Base-by-base conservation (phyloP, 2,113 vertebrate species). In the Triplophysa dalaica region DNA sequence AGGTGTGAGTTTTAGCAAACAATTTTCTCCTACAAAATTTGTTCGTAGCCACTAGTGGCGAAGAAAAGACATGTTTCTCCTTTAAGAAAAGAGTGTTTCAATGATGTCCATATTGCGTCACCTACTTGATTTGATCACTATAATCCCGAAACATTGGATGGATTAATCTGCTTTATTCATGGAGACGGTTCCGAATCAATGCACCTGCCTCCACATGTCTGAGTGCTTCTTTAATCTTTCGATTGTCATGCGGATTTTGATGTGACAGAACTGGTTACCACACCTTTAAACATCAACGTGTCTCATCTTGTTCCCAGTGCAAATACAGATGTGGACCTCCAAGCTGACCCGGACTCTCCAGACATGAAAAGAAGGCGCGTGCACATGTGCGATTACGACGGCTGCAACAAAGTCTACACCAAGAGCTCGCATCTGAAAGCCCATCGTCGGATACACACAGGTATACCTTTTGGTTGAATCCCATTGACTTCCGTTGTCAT, bases 341-440 rank as follows among this genome's bases (percentile, higher is more conserved):
- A 90, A 66, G 85, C 79, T 0, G 93, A 94, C 1, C 87, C 93
- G 0, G 96, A 96, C 7, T 96, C 95, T 0, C 94, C 96, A 0
- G 96, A 97, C 83, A 87, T 95, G 85, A 98, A 97, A 90, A 94
- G 95, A 91, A 93, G 96, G 84, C 92, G 96, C 70, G 96, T 97
- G 89, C 96, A 99, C 90, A 96, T 95, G 88, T 99, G 97, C 8
- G 97, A 98, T 90, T 99, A 98, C 0, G 96, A 96, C 33, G 97
- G 97, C 86, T 98, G 97, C 89, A 96, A 94, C 87, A 99, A 99
- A 84, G 97, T 98, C 79, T 98, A 99, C 91, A 99, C 97, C 73
- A 98, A 99, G 90, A 99, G 97, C 84, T 99, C 97, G 77, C 97
- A 98, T 88, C 93, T 99, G 82, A 99, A 99, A 91, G 96, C 97